Base-by-base conservation (phyloP, 2,113 vertebrate species). In the Penelope pileata region DNA sequence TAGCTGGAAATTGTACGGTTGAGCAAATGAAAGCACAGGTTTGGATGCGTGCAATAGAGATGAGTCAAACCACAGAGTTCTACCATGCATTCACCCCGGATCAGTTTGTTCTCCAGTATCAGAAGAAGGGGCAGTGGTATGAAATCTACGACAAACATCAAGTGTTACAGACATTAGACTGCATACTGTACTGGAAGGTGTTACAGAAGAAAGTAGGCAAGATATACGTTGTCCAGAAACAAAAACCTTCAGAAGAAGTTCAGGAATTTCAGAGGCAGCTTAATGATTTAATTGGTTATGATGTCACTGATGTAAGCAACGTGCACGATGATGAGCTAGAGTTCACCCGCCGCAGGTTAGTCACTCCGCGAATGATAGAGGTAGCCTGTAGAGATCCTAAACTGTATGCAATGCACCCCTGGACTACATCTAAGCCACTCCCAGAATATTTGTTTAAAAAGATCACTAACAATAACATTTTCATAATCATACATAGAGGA, bases 121-220 rank as follows among this genome's bases (percentile, higher is more conserved):
- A 99, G 96, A 99, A 99, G 96, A 99, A 99, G 90, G 99, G 99
- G 15, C 99, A 98, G 3, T 98, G 99, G 98, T 99, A 99, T 67
- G 99, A 99, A 98, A 99, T 99, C 95, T 99, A 99, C 14, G 99
- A 99, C 95, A 99, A 98, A 89, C 98, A 99, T 96, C 99, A 99
- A 90, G 98, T 99, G 38, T 99, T 99, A 93, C 99, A 99, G 97
- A 99, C 99, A 0, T 93, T 99, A 54, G 99, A 99, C 96, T 99
- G 99, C 95, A 98, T 99, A 86, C 96, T 98, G 32, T 99, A 99
- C 97, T 99, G 99, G 99, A 99, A 98, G 96, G 98, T 98, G 22
- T 94, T 99, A 67, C 99, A 98, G 91, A 98, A 98, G 68, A 99
- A 99, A 17, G 97, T 98, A 1, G 99, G 99, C 21, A 99, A 98